Evolutionary conservation across 2,888 invertebrate species (phyloP).

Genomic region (Amaurobius ferox): DNA sequence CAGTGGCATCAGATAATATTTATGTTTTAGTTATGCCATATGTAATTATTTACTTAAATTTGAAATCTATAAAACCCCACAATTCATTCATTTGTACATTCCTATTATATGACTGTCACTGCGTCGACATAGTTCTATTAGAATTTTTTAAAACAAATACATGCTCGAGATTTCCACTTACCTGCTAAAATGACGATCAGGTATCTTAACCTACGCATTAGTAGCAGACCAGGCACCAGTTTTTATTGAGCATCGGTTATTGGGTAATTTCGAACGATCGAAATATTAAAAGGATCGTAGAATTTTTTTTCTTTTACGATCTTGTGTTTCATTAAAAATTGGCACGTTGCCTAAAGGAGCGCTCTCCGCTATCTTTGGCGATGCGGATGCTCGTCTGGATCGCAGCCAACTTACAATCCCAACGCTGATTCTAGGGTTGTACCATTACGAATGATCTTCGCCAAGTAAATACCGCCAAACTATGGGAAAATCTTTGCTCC

Average conservation of each 20-base stretch:
- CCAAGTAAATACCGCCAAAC: constrained; percentile 22
- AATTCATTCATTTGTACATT: no score
- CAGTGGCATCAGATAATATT: no score
- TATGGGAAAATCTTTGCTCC: not conserved
- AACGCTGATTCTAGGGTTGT: constrained; percentile 40
- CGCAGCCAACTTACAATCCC: constrained; percentile 59
- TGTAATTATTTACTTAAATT: no score
- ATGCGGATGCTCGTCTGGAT: constrained; percentile 60
- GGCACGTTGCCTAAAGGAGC: constrained; percentile 49
- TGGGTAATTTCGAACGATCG: constrained; percentile 45
- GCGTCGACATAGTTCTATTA: no score
- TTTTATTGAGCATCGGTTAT: constrained; percentile 68
- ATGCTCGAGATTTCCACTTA: constrained; percentile 23
- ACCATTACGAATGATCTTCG: not conserved
- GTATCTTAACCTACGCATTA: constrained; percentile 56
- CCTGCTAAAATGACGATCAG: constrained; percentile 48
- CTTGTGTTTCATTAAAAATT: constrained; percentile 51
- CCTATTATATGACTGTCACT: no score
- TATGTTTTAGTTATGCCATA: no score
- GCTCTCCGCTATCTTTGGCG: constrained; percentile 64
- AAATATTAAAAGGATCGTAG: constrained; percentile 33
- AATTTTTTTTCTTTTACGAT: constrained; percentile 4
- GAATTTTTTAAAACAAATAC: no score
- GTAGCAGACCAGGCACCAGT: constrained; percentile 59
- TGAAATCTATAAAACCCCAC: no score